These are phyloP conservation scores for Hirtodrosophila alboralis DNA, from an alignment of 2,888 invertebrate species.

Conservation along the genomic window DNA sequence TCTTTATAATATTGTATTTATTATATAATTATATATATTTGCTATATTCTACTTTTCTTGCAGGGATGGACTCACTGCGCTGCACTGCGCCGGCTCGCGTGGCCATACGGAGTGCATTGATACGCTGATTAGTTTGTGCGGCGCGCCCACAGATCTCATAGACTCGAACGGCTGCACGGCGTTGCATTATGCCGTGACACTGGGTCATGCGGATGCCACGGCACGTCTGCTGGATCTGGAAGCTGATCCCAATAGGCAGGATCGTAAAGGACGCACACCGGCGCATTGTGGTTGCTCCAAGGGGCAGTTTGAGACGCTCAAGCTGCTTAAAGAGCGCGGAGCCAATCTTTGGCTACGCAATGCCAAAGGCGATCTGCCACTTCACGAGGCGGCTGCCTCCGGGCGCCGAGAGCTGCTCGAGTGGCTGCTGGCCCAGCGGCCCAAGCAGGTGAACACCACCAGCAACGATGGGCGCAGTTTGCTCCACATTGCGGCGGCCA, in stretches of 20 bases:
- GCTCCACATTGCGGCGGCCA: constrained; percentile 96
- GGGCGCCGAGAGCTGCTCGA: constrained; percentile 94
- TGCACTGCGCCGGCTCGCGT: constrained; percentile 98
- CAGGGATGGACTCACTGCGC: constrained; percentile 96
- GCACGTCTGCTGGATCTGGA: constrained; percentile 94
- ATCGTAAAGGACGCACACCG: constrained; percentile 95
- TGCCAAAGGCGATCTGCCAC: constrained; percentile 96
- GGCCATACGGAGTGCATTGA: constrained; percentile 97
- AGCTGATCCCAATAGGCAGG: constrained; percentile 96
- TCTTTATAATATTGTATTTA: background rate
- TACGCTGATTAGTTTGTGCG: constrained; percentile 93
- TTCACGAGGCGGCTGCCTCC: constrained; percentile 97
- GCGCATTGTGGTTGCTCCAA: constrained; percentile 98
- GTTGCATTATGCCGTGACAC: constrained; percentile 97
- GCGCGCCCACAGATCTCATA: constrained; percentile 93
- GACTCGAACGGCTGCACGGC: constrained; percentile 98
- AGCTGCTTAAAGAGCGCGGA: constrained; percentile 89
- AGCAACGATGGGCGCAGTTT: constrained; percentile 97
- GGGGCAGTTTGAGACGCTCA: constrained; percentile 95
- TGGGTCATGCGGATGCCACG: constrained; percentile 97
- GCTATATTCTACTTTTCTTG: constrained; percentile 55
- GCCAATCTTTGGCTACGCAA: constrained; percentile 97
- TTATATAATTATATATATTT: background rate
- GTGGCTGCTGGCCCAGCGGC: constrained; percentile 93
- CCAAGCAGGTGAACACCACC: constrained; percentile 92